Base-by-base conservation (phyloP, 1,140 invertebrate species). In the Drosophila yakuba region DNA sequence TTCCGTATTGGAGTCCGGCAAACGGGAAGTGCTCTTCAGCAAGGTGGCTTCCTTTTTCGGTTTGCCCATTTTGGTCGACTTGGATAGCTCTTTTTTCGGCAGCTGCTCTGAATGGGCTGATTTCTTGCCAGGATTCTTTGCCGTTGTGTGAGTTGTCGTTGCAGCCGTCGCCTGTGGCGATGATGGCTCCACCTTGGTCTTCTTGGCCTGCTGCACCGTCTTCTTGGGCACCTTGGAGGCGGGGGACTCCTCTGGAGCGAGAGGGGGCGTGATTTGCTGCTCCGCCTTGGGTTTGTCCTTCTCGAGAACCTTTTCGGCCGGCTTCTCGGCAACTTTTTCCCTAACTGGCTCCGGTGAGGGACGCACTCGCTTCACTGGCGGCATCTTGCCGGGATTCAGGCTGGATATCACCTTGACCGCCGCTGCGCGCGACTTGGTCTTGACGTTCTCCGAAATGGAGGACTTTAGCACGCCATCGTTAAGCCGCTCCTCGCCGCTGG, bases 391-490 rank as follows among this genome's bases (percentile, higher is more conserved):
- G 11, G 84, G 84, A 76, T 75, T 91, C 4, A 92, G 48, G 48
- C 56, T 90, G 51, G 91, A 84, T 47, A 92, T 92, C 6, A 92
- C 91, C 48, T 92, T 92, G 32, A 91, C 91, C 0, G 91, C 91
- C 5, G 91, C 82, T 4, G 91, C 90, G 10, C 91, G 74, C 4
- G 91, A 92, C 52, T 92, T 92, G 2, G 91, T 92, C 63, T 92
- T 92, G 2, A 92, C 91, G 43, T 91, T 92, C 64, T 92, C 91
- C 62, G 91, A 92, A 64, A 92, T 92, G 35, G 91, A 92, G 6
- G 91, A 91, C 69, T 92, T 92, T n/a, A 92, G 77, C 11, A 72
- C 67, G 12, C 80, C 77, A 7, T 80, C 62, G 32, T 80, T 77
- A 14, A 81, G 67, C 12, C 80, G 76, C 64, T 78, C 82, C 58